Base-by-base conservation (phyloP, 1,140 invertebrate genomes). In the Holcopasites calliopsidis region DNA sequence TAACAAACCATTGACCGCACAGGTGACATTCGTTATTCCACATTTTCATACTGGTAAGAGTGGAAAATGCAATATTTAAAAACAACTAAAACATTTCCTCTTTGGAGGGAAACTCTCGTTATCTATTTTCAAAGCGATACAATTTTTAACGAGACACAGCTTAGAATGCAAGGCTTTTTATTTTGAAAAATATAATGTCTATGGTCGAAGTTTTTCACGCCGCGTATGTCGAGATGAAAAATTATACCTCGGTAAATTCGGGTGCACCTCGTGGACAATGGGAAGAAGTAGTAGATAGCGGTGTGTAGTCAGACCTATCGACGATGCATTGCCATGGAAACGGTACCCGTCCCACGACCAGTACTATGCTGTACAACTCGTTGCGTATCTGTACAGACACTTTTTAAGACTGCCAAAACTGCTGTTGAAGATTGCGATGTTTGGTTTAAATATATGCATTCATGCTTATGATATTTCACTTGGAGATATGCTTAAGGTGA, bases 311-410 rank as follows among this genome's bases (percentile, higher is more conserved):
- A 78, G 49, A 72, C 50, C 42, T 66, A 82, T 78, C 69, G 73
- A 75, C 77, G 58, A 85, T 68, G 80, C 75, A 87, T 87, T 73
- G 84, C 85, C 84, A 87, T 87, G 85, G 86, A 84, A 87, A 87
- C 86, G 68, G 69, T 60, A 77, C 74, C n/a, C 77, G 58, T 76
- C 75, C 44, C 57, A 57, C 72, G 50, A 68, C 47, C 64, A 1
- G 69, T 66, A 76, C 70, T 64, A 54, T 74, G 58, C 61, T 42
- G 49, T 28, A 75, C 62, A 72, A 62, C 52, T 76, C 73, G 61
- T 68, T 54, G 21, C 50, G 61, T 55, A 38, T 47, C 49, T 69
- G 42, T 42, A 58, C 54, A 66, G 26, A 57, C 69, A 80, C 52
- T 84, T 84, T 80, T 73, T 84, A 84, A 76, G 83, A 62, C 70